phyloP scores from a whole-genome alignment of 2,888 invertebrate species.

The Acanthacorydalis orientalis region DNA sequence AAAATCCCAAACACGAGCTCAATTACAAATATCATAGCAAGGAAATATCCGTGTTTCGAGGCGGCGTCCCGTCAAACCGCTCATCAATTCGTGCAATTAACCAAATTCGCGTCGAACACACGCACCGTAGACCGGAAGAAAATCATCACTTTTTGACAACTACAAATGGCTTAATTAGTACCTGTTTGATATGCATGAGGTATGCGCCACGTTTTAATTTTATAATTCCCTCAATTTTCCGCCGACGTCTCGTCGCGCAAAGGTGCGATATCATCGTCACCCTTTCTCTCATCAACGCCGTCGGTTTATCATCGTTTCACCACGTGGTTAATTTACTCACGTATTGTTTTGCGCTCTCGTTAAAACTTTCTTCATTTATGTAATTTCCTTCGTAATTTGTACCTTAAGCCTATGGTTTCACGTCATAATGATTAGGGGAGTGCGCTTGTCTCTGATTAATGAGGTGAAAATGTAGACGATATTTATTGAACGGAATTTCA shows the following conservation, averaged over 20 bases:
- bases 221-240: slow-evolving; percentile 1
- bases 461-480: too few relatives aligned
- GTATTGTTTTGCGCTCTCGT: neutral
- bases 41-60: too few relatives aligned
- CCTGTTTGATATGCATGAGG: slow-evolving; percentile 4
- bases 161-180: slow-evolving; percentile 3
- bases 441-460: too few relatives aligned
- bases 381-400: neutral
- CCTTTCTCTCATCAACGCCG: too few relatives aligned
- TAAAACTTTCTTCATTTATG: neutral
- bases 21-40: too few relatives aligned
- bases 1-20: too few relatives aligned
- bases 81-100: too few relatives aligned
- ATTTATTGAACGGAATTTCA: too few relatives aligned
- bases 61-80: too few relatives aligned
- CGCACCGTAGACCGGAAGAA: neutral
- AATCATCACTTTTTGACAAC: slow-evolving; percentile 1
- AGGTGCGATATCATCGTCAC: neutral
- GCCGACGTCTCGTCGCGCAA: neutral
- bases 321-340: neutral
- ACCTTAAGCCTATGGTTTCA: neutral
- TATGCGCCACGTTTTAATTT: slow-evolving; percentile 1
- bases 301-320: neutral
- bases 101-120: too few relatives aligned
- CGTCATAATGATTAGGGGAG: too few relatives aligned